Conservation (phyloP, 2,888 invertebrate genomes). For the Amphimallon solstitiale region DNA sequence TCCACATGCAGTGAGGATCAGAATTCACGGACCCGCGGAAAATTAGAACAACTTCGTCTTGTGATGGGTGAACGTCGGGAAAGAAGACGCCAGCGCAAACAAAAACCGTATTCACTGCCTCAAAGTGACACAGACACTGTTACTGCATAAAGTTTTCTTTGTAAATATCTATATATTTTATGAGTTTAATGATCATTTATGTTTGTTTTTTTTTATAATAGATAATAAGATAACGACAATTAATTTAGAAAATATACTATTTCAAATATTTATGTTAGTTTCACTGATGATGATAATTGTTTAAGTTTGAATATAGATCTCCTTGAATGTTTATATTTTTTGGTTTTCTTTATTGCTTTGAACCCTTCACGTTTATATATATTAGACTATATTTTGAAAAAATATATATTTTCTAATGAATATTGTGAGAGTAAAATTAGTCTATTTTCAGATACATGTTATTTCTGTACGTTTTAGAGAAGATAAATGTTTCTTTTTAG, state of each 20-base stretch:
- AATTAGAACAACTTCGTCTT: slow-evolving; percentile 85
- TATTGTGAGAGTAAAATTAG: not conserved
- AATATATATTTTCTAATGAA: no score
- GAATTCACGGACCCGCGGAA: slow-evolving; percentile 70
- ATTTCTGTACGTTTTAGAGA: not conserved
- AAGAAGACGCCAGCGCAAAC: slow-evolving; percentile 80
- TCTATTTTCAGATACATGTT: not conserved
- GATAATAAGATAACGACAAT: slow-evolving; percentile 40
- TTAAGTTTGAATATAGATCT: slow-evolving; percentile 41
- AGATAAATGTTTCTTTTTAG: no score
- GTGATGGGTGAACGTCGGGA: slow-evolving; percentile 92
- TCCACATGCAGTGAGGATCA: slow-evolving; percentile 58
- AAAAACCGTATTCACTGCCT: slow-evolving; percentile 74
- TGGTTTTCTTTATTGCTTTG: slow-evolving; percentile 12
- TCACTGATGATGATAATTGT: slow-evolving; percentile 35
- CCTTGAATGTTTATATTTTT: slow-evolving; percentile 32
- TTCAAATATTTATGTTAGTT: slow-evolving; percentile 42
- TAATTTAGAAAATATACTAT: slow-evolving; percentile 44
- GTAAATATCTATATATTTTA: slow-evolving; percentile 43
- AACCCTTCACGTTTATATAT: not conserved
- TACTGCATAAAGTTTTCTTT: slow-evolving; percentile 52
- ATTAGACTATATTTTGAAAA: not conserved
- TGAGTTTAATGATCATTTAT: slow-evolving; percentile 49
- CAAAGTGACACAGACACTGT: slow-evolving; percentile 62
- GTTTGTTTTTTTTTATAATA: slow-evolving; percentile 48